Evolutionary conservation across 2,797 vertebrate species (phyloP).

Genomic region (Anolis apletophallus): DNA sequence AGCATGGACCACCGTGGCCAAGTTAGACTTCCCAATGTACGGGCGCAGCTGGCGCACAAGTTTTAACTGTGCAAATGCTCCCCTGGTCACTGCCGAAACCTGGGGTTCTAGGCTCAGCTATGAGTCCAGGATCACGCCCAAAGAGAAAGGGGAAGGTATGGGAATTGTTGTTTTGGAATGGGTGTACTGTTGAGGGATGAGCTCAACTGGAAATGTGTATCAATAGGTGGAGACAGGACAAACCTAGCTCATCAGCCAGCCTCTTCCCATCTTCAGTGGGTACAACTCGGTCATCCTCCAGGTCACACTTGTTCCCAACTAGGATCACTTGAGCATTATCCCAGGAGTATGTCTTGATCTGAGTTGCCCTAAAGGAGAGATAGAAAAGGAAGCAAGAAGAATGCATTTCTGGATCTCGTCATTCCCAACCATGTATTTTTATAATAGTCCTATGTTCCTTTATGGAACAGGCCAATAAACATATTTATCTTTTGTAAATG

Average conservation of each 20-base stretch:
- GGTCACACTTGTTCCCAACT: slow-evolving; percentile 93
- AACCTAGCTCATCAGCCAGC: slow-evolving; percentile 88
- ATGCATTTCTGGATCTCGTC: not conserved
- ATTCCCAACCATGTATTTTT: not conserved
- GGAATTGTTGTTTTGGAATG: not conserved
- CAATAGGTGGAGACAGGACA: slow-evolving; percentile 37
- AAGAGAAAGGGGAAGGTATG: too few species aligned
- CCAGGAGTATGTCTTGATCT: slow-evolving; percentile 95
- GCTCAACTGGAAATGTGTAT: not conserved
- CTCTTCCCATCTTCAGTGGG: slow-evolving; percentile 87
- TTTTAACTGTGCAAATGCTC: too few species aligned
- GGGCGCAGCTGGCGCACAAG: too few species aligned
- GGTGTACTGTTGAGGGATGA: not conserved
- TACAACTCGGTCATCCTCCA: slow-evolving; percentile 89
- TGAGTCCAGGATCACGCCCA: too few species aligned
- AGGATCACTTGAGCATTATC: slow-evolving; percentile 93
- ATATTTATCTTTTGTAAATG: too few species aligned
- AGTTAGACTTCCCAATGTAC: too few species aligned
- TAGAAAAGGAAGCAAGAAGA: not conserved
- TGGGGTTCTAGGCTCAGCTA: too few species aligned
- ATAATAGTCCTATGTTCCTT: not conserved
- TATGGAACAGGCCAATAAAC: not conserved
- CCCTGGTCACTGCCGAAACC: too few species aligned
- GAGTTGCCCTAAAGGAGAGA: slow-evolving; percentile 84
- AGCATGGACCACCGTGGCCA: too few species aligned